These are phyloP conservation scores for Polypedilum pembai DNA, from an alignment of 1,140 invertebrate species.

Conservation along the genomic window DNA sequence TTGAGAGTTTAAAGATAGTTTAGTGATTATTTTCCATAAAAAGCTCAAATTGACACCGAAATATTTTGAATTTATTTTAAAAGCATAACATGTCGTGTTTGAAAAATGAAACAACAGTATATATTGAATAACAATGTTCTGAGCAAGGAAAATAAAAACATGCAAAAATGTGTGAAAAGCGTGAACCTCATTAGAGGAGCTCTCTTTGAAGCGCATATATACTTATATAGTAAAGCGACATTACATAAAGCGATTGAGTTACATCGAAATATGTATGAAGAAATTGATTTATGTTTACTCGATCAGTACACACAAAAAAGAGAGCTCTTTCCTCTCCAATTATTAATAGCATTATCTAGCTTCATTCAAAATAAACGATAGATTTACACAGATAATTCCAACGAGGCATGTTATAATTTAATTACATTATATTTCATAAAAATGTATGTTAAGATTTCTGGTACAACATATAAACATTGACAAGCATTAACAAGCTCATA, in stretches of 20 bases:
- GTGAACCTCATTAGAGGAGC: slow-evolving; percentile 2
- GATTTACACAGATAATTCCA: not conserved
- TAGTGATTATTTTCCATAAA: too few species aligned
- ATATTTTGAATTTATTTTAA: too few species aligned
- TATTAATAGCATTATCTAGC: not conserved
- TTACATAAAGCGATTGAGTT: slow-evolving; percentile 13
- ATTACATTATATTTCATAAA: slow-evolving; percentile 10
- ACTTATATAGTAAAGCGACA: not conserved
- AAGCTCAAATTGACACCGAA: too few species aligned
- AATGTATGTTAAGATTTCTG: slow-evolving; percentile 1
- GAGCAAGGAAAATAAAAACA: not conserved
- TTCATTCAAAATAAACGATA: not conserved
- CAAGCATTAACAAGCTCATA: not conserved
- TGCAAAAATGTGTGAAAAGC: not conserved
- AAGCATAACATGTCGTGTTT: too few species aligned
- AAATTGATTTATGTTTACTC: not conserved
- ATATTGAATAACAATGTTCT: not conserved
- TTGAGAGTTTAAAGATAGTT: too few species aligned
- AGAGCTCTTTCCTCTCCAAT: not conserved
- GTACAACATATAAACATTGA: not conserved
- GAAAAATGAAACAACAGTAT: too few species aligned
- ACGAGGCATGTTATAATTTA: slow-evolving; percentile 5
- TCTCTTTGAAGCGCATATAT: not conserved
- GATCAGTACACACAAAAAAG: not conserved
- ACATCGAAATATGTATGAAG: not conserved